Evolutionary conservation across 2,113 vertebrate species (phyloP).

Genomic region (Solea senegalensis): DNA sequence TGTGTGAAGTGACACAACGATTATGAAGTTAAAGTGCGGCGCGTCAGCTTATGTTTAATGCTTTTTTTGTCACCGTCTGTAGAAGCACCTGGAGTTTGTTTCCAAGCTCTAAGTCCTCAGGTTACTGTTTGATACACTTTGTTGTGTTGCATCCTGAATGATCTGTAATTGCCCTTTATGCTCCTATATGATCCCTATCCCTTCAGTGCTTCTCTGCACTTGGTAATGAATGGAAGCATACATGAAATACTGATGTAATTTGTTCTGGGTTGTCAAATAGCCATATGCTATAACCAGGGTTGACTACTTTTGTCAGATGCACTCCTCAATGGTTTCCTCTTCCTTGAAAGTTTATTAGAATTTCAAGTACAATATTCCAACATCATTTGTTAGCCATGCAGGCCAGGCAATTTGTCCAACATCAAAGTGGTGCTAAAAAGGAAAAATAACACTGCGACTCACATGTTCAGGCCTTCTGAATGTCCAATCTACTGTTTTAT

Average conservation of each 20-base stretch:
- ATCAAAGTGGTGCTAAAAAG: constrained; percentile 13
- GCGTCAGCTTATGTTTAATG: constrained; percentile 36
- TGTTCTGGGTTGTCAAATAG: not conserved
- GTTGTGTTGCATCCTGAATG: not conserved
- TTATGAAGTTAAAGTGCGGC: constrained; percentile 40
- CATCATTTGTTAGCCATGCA: not conserved
- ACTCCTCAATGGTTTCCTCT: not conserved
- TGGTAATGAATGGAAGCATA: too few relatives aligned
- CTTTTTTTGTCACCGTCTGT: not conserved
- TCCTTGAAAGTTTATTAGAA: not conserved
- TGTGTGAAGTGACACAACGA: constrained; percentile 43
- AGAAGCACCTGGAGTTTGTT: constrained; percentile 9
- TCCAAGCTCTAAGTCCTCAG: not conserved
- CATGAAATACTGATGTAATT: not conserved
- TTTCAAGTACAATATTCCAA: not conserved
- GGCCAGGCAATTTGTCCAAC: not conserved
- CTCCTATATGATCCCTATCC: not conserved
- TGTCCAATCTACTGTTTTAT: not conserved
- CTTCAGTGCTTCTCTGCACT: too few relatives aligned
- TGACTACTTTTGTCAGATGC: not conserved
- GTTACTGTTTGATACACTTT: constrained; percentile 13
- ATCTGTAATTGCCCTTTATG: constrained; percentile 1
- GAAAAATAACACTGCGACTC: not conserved
- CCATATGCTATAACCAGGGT: too few relatives aligned
- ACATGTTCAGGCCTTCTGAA: too few relatives aligned